Base-by-base conservation (phyloP, 2,888 invertebrate species). In the Dioctria rufipes region DNA sequence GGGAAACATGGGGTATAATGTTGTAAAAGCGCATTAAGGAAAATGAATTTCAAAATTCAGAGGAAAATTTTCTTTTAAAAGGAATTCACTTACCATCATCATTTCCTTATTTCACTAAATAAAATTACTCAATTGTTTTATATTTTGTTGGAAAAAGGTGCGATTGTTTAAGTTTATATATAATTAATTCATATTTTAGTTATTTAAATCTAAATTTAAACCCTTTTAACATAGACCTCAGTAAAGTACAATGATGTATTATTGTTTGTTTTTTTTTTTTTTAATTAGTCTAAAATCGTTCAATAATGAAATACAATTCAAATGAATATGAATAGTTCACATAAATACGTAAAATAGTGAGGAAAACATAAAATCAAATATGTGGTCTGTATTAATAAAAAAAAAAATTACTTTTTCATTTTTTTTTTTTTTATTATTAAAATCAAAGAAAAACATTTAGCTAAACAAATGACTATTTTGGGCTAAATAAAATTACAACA, bases 1-100 rank as follows among this genome's bases (percentile, higher is more conserved):
- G 85, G 86, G 86, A 86, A 86, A 85, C 86, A 61, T 85, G 85
- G 85, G 88, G 86, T 85, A 87, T 86, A 86, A 69, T 42, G 46
- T 13, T 60, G 37, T 60, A 43, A 60, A 75, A 75, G 75, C 75
- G 75, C 75, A 75, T 75, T 75, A 75, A 75, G 75, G 75, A 65
- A 61, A 78, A 78, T 43, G 78, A 63, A 78, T 65, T 71, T 54
- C 8, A 51, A 54, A 71, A 71, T 71, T 71, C 49, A 51, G 25
- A 25, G 71, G 54, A 54, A 39, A 67, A 71, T 71, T 71, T 71
- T 71, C 25, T 25, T 25, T 25, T 69, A 49, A 78, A 77, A 65
- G 78, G 65, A 65, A 78, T 65, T 61, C 78, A 65, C 65, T 54
- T 61, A 46, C 46, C 51, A n/a, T 71, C 39, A 42, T 39, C 46